Evolutionary conservation across 2,888 invertebrate species (phyloP), one percentile per base, ranked within the genome.

Genomic region (Gryllus longicercus): DNA sequence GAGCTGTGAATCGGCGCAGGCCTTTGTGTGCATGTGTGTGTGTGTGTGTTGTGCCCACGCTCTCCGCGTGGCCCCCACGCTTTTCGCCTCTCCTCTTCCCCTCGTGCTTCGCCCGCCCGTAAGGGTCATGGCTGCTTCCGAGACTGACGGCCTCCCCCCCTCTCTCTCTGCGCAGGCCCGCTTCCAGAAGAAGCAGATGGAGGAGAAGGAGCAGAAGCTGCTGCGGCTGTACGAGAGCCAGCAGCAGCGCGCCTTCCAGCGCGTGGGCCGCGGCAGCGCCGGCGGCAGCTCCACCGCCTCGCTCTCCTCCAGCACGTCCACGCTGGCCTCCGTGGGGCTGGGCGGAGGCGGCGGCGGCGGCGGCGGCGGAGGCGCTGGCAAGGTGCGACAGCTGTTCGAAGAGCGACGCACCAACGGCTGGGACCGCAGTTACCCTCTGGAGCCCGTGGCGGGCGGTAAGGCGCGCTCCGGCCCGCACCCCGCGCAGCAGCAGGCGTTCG

Each of bases 331-430:
- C 75, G 18, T 74, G n/a, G 79, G 77, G n/a, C 23, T 23, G 14
- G 78, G 81, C 16, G 85, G 85, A n/a, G 86, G 86, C 75, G 84
- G 85, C 2, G 89, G 89, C 51, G 21, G 23, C 21, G n/a, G 23
- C 18, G 50, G 80, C 76, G 63, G 79, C 75, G 18, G 16, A 14
- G 82, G 81, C n/a, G 82, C 78, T 74, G 81, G 81, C 74, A 82
- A 93, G 92, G 95, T 95, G 50, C 92, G 95, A 18, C 95, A 95
- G 88, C 93, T 95, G 93, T 95, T 95, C 85, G 94, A 95, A 85
- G 95, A 95, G 86, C 90, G 94, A 50, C 90, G 94, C 74, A 80
- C 77, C 63, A 82, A 84, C 11, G 86, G 86, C 12, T 83, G 84
- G 81, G 95, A 95, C 87, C 93, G 93, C 84, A 94, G 95, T 85